Conservation (phyloP, 2,888 invertebrate genomes). For the Sclerodermus sp. region DNA sequence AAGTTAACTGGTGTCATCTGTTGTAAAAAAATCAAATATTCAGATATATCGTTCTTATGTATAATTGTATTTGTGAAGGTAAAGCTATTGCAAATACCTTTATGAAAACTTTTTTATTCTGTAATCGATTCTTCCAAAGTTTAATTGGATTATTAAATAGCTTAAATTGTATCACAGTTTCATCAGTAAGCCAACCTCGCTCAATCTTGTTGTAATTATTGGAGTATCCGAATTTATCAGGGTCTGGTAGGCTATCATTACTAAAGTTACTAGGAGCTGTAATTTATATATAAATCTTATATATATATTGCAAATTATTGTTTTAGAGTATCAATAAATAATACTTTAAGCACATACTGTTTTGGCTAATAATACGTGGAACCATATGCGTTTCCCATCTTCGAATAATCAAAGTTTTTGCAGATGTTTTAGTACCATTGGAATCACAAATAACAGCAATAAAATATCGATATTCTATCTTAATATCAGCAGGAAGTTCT, state of each 20-base stretch:
- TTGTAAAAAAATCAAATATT: slow-evolving; percentile 8
- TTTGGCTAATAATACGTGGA: slow-evolving; percentile 66
- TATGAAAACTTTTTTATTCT: slow-evolving; percentile 69
- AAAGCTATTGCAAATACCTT: slow-evolving; percentile 58
- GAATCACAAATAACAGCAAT: slow-evolving; percentile 70
- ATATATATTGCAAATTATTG: no score
- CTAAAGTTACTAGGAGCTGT: slow-evolving; percentile 44
- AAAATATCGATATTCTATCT: slow-evolving; percentile 76
- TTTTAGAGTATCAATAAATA: neutral
- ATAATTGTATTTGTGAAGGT: neutral
- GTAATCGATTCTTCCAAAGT: slow-evolving; percentile 73
- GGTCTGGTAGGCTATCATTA: slow-evolving; percentile 54
- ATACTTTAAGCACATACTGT: slow-evolving; percentile 40
- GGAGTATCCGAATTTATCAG: slow-evolving; percentile 71
- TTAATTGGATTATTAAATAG: slow-evolving; percentile 78
- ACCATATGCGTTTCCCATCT: slow-evolving; percentile 80
- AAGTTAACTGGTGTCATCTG: slow-evolving; percentile 74
- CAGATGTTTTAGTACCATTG: slow-evolving; percentile 54
- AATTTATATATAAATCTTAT: slow-evolving; percentile 17
- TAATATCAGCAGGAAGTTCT: slow-evolving; percentile 68
- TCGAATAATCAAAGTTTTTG: slow-evolving; percentile 65
- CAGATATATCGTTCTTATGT: neutral
- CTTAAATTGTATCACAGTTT: slow-evolving; percentile 83
- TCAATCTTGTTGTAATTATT: slow-evolving; percentile 65
- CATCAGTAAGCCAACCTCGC: slow-evolving; percentile 82